Conservation (phyloP, 2,797 vertebrate genomes). For the Crocidura indochinensis region DNA sequence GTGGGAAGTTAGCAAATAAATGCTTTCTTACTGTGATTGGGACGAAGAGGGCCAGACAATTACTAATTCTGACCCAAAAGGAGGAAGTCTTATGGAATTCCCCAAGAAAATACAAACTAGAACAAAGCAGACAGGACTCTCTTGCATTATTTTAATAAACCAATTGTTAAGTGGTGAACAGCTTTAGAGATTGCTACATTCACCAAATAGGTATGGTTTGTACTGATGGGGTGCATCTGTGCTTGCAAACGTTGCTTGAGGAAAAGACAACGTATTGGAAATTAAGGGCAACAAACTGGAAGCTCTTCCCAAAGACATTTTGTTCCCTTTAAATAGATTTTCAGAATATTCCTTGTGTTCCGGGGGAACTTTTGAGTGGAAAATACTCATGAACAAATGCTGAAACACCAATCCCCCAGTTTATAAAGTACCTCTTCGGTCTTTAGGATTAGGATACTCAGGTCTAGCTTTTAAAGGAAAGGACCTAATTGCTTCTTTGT, state of each 20-base stretch:
- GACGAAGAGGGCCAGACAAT: constrained; percentile 42
- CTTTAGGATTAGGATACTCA: constrained; percentile 60
- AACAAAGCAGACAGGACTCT: constrained; percentile 53
- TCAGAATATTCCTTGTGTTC: background rate
- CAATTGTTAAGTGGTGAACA: background rate
- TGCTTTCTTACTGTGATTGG: background rate
- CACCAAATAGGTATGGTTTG: constrained; percentile 13
- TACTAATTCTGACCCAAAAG: background rate
- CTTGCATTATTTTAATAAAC: constrained; percentile 47
- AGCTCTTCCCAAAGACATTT: constrained; percentile 4
- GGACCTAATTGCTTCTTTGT: constrained; percentile 84
- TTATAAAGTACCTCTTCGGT: constrained; percentile 58
- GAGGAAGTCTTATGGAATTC: constrained; percentile 36
- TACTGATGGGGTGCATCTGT: background rate
- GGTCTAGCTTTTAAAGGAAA: constrained; percentile 65
- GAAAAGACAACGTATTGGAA: background rate
- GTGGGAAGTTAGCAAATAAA: constrained; percentile 35
- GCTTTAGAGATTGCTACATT: constrained; percentile 47
- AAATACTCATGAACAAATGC: constrained; percentile 40
- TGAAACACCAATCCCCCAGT: constrained; percentile 42
- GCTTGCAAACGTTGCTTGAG: constrained; percentile 15
- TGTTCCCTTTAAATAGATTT: constrained; percentile 17
- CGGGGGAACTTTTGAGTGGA: background rate
- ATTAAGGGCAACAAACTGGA: background rate
- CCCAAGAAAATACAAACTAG: constrained; percentile 55